Base-by-base conservation (phyloP, 2,797 vertebrate genomes). In the Lagocephalus sceleratus region DNA sequence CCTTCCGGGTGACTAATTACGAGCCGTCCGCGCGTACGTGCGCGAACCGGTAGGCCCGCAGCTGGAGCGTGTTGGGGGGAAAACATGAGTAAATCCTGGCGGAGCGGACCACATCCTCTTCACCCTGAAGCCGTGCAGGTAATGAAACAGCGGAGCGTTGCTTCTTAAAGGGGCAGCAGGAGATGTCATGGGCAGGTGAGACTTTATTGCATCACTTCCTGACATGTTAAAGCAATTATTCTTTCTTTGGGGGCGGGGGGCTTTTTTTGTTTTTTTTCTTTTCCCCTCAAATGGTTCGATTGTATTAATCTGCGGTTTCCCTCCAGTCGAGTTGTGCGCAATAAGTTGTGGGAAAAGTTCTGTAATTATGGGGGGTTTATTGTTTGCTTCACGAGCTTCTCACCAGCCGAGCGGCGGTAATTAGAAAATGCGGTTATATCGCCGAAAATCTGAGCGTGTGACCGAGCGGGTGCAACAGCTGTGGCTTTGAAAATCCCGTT, bases 91-190 rank as follows among this genome's bases (percentile, higher is more conserved):
- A 86, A 85, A 85, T 83, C 82, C 76, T 41, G 49, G 63, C 66
- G 63, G 71, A 87, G 80, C 67, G 68, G 76, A 85, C 78, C 83
- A 84, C 85, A 83, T 87, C 83, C 85, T 84, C 70, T 61, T 71
- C 66, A 72, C 51, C 71, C 67, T 71, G 50, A 76, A 76, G 79
- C 74, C 60, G 51, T 62, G 56, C 76, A 84, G 79, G 77, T 85
- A 85, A 80, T 76, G 60, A 81, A 82, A 68, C 57, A 29, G 23
- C 59, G 63, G 60, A 47, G 65, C 63, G 57, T 46, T 74, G 60
- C 64, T 66, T 75, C 67, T 75, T 75, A 77, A 68, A 60, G 72
- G 39, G 60, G 61, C 67, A 55, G 66, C 68, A 55, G 66, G 62
- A 60, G 55, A 69, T 54, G 68, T 54, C 58, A 58, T 55, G 56